Conservation (phyloP, 2,113 vertebrate genomes). For the Pituophis catenifer region DNA sequence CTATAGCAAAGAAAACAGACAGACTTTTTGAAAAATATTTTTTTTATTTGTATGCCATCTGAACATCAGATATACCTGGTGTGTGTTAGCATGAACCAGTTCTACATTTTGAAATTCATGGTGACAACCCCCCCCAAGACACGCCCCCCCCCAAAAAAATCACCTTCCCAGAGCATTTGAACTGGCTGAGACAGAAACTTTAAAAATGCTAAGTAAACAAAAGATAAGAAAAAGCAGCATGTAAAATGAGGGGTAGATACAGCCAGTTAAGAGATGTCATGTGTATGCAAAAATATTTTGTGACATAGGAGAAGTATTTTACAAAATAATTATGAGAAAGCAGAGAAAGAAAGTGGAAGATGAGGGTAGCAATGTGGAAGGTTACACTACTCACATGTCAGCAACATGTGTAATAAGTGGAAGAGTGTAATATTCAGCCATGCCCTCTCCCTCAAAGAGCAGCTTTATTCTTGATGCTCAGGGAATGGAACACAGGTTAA, state of each 20-base stretch:
- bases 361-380: constrained; percentile 55
- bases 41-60: constrained; percentile 88
- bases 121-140: constrained; percentile 69
- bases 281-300: constrained; percentile 67
- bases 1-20: constrained; percentile 60
- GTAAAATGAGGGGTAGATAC: constrained; percentile 32
- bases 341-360: constrained; percentile 45
- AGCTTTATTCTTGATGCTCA: constrained; percentile 35
- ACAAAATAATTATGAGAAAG: constrained; percentile 75
- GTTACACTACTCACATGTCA: constrained; percentile 70
- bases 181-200: constrained; percentile 66
- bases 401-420: neutral
- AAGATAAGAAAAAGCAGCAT: constrained; percentile 46
- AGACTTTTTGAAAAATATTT: constrained; percentile 73
- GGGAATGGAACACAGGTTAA: neutral
- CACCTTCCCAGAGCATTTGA: constrained; percentile 66
- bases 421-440: constrained; percentile 37
- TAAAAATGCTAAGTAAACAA: constrained; percentile 22
- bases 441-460: constrained; percentile 30
- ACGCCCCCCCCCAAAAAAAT: neutral
- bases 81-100: constrained; percentile 87
- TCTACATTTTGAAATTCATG: constrained; percentile 86
- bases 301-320: constrained; percentile 75
- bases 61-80: constrained; percentile 91
- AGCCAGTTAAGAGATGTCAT: constrained; percentile 47